A percentile compares a stretch with the other conserved stretches of the same genome.
These are phyloP conservation scores for Acanthosepion pharaonis DNA, from an alignment of 2,888 invertebrate genomes.

Conservation along the genomic window DNA sequence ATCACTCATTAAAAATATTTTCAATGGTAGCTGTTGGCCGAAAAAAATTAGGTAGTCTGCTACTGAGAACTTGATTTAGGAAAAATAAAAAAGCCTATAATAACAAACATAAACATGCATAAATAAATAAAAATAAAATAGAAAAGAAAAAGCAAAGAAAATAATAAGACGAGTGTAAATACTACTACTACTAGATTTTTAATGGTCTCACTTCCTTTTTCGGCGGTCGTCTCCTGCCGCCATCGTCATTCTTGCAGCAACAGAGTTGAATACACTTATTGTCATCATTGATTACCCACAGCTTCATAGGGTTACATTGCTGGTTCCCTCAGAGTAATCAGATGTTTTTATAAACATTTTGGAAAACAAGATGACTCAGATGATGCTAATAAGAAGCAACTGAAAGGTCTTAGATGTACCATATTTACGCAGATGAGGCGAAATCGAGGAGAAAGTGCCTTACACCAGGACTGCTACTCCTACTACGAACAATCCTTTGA, in stretches of 20 bases:
- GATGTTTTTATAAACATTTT: neutral
- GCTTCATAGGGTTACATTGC: neutral
- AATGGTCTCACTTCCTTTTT: neutral
- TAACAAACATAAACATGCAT: too few species aligned
- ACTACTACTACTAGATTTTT: neutral
- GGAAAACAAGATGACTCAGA: neutral
- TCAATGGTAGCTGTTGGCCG: too few species aligned
- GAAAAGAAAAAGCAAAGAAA: neutral
- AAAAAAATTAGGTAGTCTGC: too few species aligned
- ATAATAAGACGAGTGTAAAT: neutral
- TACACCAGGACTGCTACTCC: neutral
- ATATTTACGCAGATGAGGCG: neutral
- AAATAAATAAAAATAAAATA: too few species aligned
- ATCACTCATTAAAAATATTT: too few species aligned
- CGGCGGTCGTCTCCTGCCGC: neutral
- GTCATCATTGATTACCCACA: neutral
- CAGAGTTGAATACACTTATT: neutral
- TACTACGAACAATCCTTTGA: too few species aligned
- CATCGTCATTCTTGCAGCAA: neutral
- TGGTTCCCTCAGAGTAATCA: neutral
- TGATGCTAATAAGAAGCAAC: neutral
- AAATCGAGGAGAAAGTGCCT: neutral
- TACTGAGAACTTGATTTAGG: too few species aligned
- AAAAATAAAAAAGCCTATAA: too few species aligned
- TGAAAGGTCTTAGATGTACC: neutral